phyloP scores from a whole-genome alignment of 2,113 vertebrate genomes.

The Serilophus lunatus region DNA sequence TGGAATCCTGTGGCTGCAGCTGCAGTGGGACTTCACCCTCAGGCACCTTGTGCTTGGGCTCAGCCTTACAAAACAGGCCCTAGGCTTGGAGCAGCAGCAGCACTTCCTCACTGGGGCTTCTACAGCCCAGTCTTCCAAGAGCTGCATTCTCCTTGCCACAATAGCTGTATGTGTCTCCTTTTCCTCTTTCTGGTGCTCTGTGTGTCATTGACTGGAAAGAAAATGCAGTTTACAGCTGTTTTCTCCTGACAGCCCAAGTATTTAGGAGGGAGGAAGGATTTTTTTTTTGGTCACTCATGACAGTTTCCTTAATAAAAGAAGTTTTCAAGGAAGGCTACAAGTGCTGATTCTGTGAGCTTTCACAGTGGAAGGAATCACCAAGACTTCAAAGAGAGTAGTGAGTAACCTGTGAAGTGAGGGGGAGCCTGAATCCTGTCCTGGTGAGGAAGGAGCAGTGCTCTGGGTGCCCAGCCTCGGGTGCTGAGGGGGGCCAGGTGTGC shows the following conservation, averaged over 20 bases:
- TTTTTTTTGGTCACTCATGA: accelerated
- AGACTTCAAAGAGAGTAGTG: background rate
- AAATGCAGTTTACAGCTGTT: background rate
- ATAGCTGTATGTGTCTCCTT: background rate
- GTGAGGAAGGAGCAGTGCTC: background rate
- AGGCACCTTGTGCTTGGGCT: background rate
- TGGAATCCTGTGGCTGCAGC: background rate
- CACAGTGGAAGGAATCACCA: background rate
- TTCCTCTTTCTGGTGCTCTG: background rate
- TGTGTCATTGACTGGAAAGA: background rate
- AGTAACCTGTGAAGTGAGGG: no score
- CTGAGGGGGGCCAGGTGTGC: accelerated
- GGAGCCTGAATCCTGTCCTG: background rate
- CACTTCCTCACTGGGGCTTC: background rate
- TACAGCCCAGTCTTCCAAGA: background rate
- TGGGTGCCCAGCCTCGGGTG: background rate
- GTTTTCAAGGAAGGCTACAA: accelerated
- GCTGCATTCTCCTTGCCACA: background rate
- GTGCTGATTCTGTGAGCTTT: background rate
- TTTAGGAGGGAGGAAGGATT: background rate
- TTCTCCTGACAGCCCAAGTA: background rate
- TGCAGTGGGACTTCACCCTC: background rate
- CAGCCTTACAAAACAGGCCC: background rate
- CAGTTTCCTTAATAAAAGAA: background rate
- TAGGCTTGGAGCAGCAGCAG: background rate